A percentile compares a stretch with the other conserved stretches of the same genome.
These are phyloP conservation scores for Teleogryllus oceanicus DNA, from an alignment of 2,888 invertebrate species.

Conservation along the genomic window DNA sequence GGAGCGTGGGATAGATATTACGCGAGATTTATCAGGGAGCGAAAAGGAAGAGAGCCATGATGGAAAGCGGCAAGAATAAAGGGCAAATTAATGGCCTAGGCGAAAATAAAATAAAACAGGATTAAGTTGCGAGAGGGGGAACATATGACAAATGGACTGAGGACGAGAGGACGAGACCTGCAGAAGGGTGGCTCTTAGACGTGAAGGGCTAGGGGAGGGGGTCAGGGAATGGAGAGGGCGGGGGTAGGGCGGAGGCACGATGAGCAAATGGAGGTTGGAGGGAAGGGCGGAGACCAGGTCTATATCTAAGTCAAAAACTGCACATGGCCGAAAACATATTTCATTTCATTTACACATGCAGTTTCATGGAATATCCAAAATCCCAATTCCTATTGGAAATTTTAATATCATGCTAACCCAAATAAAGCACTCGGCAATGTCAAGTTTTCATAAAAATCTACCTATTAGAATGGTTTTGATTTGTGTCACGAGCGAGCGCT, in stretches of 20 bases:
- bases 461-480: too few species aligned
- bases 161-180: conserved; percentile 1
- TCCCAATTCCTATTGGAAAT: too few species aligned
- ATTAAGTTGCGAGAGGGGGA: conserved; percentile 18
- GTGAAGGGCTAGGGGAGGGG: not conserved
- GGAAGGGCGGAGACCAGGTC: too few species aligned
- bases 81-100: conserved; percentile 1
- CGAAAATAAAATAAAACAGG: conserved; percentile 18
- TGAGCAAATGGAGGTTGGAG: too few species aligned
- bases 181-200: conserved; percentile 5
- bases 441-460: too few species aligned
- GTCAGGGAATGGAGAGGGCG: not conserved
- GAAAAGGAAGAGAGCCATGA: not conserved
- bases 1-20: not conserved
- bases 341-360: too few species aligned
- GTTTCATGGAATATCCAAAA: too few species aligned
- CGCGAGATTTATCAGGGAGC: conserved; percentile 4
- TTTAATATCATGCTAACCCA: too few species aligned
- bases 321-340: too few species aligned
- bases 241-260: not conserved
- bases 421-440: too few species aligned
- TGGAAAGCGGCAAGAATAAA: conserved; percentile 1
- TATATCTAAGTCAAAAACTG: too few species aligned
- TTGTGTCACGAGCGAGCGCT: too few species aligned
- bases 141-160: conserved; percentile 9